Conservation (phyloP, 2,113 vertebrate species). For the Tyto alba region DNA sequence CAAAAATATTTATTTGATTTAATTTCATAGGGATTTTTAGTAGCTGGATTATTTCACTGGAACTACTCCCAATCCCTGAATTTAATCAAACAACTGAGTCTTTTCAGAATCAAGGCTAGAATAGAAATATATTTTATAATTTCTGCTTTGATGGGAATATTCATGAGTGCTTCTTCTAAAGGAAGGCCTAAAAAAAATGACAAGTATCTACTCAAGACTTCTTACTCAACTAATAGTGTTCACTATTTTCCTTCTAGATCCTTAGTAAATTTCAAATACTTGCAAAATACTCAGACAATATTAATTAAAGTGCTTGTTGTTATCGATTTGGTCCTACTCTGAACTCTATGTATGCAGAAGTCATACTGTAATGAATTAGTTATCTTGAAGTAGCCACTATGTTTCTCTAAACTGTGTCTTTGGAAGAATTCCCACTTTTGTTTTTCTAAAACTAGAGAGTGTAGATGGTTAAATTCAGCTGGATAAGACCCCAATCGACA, state of each 20-base stretch:
- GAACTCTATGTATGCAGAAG: neutral
- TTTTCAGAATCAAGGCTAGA: neutral
- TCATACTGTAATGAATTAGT: neutral
- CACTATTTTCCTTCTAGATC: neutral
- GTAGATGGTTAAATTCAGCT: neutral
- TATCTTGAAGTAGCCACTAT: neutral
- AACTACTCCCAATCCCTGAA: neutral
- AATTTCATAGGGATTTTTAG: neutral
- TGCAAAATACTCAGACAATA: neutral
- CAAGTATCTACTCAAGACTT: neutral
- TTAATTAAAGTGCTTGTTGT: neutral
- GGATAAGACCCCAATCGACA: rapidly evolving
- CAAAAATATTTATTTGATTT: neutral
- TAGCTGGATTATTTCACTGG: neutral
- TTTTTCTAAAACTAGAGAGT: neutral
- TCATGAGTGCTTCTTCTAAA: neutral
- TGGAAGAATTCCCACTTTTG: neutral
- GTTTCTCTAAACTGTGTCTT: neutral
- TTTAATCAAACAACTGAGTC: neutral
- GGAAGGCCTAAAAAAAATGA: neutral
- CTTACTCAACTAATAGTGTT: neutral
- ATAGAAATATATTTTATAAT: neutral
- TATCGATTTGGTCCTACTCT: neutral
- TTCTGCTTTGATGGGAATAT: neutral
- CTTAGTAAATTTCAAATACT: neutral